A percentile compares a stretch with the other conserved stretches of the same genome.
phyloP scores from a whole-genome alignment of 1,140 invertebrate genomes.

The Papilio glaucus region DNA sequence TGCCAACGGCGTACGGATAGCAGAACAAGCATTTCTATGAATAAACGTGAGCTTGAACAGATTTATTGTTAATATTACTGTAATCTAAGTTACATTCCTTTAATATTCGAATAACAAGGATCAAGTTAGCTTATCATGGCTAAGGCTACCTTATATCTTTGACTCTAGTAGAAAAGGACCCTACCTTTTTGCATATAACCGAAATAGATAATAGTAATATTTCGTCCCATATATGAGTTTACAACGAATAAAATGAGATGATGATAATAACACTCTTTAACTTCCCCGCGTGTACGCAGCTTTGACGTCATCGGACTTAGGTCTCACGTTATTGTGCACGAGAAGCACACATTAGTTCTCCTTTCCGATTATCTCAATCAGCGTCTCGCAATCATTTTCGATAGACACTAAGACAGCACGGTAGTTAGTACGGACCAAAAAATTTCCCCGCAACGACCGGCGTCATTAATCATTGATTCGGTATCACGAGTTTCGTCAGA shows the following conservation, averaged over 20 bases:
- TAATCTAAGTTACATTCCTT: background rate
- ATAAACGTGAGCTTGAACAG: background rate
- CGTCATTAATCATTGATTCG: constrained; percentile 24
- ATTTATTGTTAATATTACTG: background rate
- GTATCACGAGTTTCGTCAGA: constrained; percentile 38
- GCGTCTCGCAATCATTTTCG: constrained; percentile 4
- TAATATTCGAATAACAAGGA: no score
- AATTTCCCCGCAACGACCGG: constrained; percentile 1
- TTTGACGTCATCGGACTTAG: background rate
- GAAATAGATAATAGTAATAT: no score
- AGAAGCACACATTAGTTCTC: background rate
- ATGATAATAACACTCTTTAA: no score
- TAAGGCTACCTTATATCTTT: no score
- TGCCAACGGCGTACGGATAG: background rate
- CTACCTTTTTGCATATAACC: no score
- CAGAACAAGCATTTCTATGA: background rate
- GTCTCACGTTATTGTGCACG: background rate
- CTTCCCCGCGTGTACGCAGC: no score
- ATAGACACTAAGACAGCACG: background rate
- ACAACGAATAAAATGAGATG: no score
- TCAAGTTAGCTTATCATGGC: no score
- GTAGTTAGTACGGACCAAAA: constrained; percentile 16
- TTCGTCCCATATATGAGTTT: no score
- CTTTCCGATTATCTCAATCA: constrained; percentile 10
- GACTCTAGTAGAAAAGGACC: no score